Base-by-base conservation (phyloP, 2,888 invertebrate species). In the Cylindroiulus punctatus region DNA sequence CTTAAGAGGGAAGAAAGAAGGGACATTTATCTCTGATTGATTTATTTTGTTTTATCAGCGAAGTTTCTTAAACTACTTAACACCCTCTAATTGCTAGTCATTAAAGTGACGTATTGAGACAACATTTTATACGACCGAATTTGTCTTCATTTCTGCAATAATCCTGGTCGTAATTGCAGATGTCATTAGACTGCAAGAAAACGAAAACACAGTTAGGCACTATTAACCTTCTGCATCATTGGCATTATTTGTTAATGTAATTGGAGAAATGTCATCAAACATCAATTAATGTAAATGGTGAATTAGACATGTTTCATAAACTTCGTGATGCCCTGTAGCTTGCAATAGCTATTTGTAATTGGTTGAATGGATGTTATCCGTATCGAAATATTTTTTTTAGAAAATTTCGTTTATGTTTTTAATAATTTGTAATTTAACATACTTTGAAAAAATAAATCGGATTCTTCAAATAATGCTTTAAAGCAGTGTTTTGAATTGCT, bases 21-120 rank as follows among this genome's bases (percentile, higher is more conserved):
- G 76, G 5, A 30, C 30, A 32, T 76, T 30, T 30, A 76, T 76
- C 76, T 76, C 30, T 76, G 32, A 76, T 76, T 76, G 76, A 76
- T 76, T 76, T 76, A 76, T 76, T 76, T 52, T 52, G 52, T 52
- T 52, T 76, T 76, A 76, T 76, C 76, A 76, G 30, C 30, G 17
- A 76, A 76, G 76, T 76, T 76, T 76, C 76, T 76, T 76, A 76
- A 76, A 76, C 76, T 76, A 76, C 76, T 76, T 76, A 76, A 76
- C 76, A 26, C 76, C 65, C 65, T 76, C 76, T 76, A 76, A 76
- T 76, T 76, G 76, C 76, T 76, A 76, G 76, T 32, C 76, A 76
- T 76, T 76, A 76, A 76, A 76, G 30, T 76, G 76, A 76, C 76
- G 76, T 76, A 76, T 76, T 76, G 76, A 76, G 76, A 76, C 30